Base-by-base conservation (phyloP, 2,797 vertebrate genomes). In the Molossus alvarezi region DNA sequence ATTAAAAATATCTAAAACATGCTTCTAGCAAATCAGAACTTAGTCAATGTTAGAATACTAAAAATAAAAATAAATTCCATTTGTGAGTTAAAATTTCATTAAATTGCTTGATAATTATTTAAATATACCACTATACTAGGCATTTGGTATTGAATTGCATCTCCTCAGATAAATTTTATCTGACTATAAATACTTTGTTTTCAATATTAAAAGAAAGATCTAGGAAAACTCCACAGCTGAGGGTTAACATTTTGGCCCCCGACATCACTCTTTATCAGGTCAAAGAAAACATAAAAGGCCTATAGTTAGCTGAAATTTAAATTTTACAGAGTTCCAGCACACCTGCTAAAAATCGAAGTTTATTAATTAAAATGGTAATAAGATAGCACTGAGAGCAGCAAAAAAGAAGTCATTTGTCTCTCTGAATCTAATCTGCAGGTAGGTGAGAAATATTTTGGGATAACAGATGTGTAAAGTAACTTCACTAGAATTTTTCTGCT, bases 221-320 rank as follows among this genome's bases (percentile, higher is more conserved):
- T 37, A 80, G 27, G 25, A 75, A 79, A 41, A 94, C 60, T 87
- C 60, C 48, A 64, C 9, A 87, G 48, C 9, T 84, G 33, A 57
- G 3, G 76, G 71, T 29, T 48, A 37, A 29, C 20, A 80, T 88
- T 33, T 75, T 27, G 82, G 12, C 1, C 25, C 12, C 21, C 79
- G 58, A n/a, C 48, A 41, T 25, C 27, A 91, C 29, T 81, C 51
- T 92, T 77, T 58, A 3, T 71, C 8, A 79, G 21, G 1, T 73
- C 51, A 73, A 94, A 92, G 41, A 95, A 89, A 90, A 60, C n/a
- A 58, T 53, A 53, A 77, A 64, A 94, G 73, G 37, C 25, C 25
- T 88, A 71, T 8, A 69, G 17, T 89, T 37, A 95, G 65, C 69
- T 27, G 89, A 90, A 67, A 64, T 53, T 82, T 92, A 94, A 96